Evolutionary conservation across 2,797 vertebrate genomes (phyloP).

Genomic region (Schizopygopsis pylzovi): DNA sequence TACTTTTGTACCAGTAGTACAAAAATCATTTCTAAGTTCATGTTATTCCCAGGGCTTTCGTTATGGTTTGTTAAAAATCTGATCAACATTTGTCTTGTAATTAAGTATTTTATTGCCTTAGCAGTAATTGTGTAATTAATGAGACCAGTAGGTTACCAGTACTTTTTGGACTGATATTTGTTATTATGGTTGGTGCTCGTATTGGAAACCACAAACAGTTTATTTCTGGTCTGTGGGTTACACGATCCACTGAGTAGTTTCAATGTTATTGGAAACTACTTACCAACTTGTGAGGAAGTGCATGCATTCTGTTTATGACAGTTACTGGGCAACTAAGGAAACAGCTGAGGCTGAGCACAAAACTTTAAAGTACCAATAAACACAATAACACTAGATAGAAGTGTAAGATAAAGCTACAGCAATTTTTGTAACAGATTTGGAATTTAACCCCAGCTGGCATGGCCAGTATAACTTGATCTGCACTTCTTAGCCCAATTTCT

Average conservation of each 20-base stretch:
- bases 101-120: neutral
- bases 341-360: neutral
- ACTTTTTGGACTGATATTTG: neutral
- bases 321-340: neutral
- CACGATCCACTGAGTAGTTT: neutral
- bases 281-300: neutral
- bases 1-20: neutral
- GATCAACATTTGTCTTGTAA: neutral
- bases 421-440: neutral
- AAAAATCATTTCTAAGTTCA: neutral
- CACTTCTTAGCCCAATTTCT: neutral
- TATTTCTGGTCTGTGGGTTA: neutral
- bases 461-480: neutral
- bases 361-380: neutral
- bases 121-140: neutral
- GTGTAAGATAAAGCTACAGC: neutral
- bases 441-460: neutral
- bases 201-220: neutral
- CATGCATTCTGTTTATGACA: neutral
- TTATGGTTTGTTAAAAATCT: neutral
- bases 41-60: neutral
- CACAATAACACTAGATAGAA: neutral
- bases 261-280: slow-evolving; percentile 24
- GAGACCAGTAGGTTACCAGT: neutral
- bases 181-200: neutral